Evolutionary conservation across 1,140 invertebrate genomes (phyloP).

Genomic region (Mylabris phalerata): DNA sequence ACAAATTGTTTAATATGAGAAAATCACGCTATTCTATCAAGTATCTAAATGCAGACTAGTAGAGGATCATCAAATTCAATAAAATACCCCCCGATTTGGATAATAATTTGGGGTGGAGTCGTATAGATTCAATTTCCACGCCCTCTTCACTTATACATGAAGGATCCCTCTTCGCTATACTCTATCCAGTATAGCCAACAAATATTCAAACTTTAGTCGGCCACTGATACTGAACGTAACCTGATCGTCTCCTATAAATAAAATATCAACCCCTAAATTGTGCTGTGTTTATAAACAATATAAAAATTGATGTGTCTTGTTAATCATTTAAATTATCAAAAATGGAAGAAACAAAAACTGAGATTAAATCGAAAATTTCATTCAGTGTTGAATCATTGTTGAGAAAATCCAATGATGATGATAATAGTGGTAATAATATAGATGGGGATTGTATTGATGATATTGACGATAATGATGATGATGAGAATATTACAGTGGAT

Average conservation of each 20-base stretch:
- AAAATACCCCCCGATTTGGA: conserved; percentile 24
- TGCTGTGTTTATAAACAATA: background rate
- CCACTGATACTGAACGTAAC: conserved; percentile 18
- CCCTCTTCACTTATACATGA: conserved; percentile 3
- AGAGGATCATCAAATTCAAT: conserved; percentile 29
- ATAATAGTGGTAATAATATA: conserved; percentile 23
- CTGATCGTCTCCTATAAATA: conserved; percentile 3
- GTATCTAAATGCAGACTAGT: conserved; percentile 17
- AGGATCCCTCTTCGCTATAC: conserved; percentile 1
- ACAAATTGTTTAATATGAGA: conserved; percentile 38
- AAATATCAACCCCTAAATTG: background rate
- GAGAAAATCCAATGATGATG: conserved; percentile 19
- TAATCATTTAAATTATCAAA: conserved; percentile 21
- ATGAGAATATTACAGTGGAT: conserved; percentile 37
- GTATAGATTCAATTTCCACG: conserved; percentile 11
- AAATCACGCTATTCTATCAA: conserved; percentile 31
- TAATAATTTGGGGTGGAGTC: conserved; percentile 30
- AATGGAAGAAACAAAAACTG: conserved; percentile 37
- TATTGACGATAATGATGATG: conserved; percentile 31
- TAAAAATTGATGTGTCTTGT: conserved; percentile 2
- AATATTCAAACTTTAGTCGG: conserved; percentile 23
- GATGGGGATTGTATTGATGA: conserved; percentile 26
- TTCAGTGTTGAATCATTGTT: conserved; percentile 42
- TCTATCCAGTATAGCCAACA: conserved; percentile 17
- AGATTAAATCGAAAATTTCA: conserved; percentile 40